Evolutionary conservation across 2,797 vertebrate genomes (phyloP).

Genomic region (Coreius guichenoti): DNA sequence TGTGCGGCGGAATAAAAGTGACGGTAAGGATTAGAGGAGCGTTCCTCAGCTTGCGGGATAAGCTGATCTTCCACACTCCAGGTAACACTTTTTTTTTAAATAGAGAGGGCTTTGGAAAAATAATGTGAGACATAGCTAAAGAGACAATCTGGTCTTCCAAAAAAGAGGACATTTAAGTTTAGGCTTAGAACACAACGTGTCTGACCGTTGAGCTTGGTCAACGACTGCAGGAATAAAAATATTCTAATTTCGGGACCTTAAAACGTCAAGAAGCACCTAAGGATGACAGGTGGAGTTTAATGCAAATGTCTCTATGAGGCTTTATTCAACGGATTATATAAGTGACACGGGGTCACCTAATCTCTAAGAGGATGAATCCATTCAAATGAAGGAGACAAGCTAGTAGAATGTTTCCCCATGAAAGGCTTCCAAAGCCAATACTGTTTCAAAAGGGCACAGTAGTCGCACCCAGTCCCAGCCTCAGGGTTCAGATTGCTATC

Average conservation of each 20-base stretch:
- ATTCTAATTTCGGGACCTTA: slow-evolving; percentile 40
- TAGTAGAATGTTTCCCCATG: not conserved
- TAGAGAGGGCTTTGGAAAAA: slow-evolving; percentile 44
- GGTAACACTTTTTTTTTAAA: slow-evolving; percentile 59
- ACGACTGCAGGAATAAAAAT: slow-evolving; percentile 37
- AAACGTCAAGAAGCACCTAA: slow-evolving; percentile 19
- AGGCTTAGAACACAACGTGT: slow-evolving; percentile 35
- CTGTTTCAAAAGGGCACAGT: slow-evolving; percentile 4
- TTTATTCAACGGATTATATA: slow-evolving; percentile 50
- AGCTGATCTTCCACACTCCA: slow-evolving; percentile 61
- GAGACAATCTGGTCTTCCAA: slow-evolving; percentile 40
- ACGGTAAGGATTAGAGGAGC: slow-evolving; percentile 61
- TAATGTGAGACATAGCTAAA: slow-evolving; percentile 47
- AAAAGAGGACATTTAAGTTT: slow-evolving; percentile 50
- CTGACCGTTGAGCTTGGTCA: slow-evolving; percentile 27
- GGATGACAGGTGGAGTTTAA: slow-evolving; percentile 35
- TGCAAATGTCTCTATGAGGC: slow-evolving; percentile 42
- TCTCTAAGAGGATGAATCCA: slow-evolving; percentile 49
- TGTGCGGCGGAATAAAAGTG: slow-evolving; percentile 44
- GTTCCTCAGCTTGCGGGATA: slow-evolving; percentile 60
- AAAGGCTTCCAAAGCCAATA: slow-evolving; percentile 18
- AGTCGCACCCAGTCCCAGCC: not conserved
- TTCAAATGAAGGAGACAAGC: slow-evolving; percentile 19
- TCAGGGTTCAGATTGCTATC: not conserved
- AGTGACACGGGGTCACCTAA: slow-evolving; percentile 49